phyloP scores from a whole-genome alignment of 2,797 vertebrate genomes.

The Sarcoramphus papa region DNA sequence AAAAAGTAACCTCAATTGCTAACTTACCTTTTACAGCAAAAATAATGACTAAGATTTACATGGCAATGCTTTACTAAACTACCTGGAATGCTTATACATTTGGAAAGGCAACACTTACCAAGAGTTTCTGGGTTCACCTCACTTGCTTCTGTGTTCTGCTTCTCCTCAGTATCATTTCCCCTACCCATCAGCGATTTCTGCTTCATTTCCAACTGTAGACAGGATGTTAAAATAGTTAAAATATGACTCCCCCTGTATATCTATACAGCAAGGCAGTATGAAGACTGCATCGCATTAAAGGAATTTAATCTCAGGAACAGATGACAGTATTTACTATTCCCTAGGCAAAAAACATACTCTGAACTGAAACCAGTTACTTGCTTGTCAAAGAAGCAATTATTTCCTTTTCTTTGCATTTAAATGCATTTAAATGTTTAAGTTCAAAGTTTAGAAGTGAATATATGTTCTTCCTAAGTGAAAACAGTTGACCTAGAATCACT shows the following conservation, averaged over 20 bases:
- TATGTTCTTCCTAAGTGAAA: not conserved
- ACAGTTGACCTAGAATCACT: not conserved
- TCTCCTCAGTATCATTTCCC: slow-evolving; percentile 81
- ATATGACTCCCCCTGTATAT: not conserved
- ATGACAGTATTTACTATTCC: not conserved
- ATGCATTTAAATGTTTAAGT: not conserved
- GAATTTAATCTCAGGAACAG: not conserved
- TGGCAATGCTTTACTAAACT: not conserved
- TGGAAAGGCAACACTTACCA: slow-evolving; percentile 75
- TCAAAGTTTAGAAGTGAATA: not conserved
- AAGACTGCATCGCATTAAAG: not conserved
- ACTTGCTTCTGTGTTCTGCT: slow-evolving; percentile 62
- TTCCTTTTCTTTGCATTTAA: not conserved
- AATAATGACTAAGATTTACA: not conserved
- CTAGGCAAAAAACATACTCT: not conserved
- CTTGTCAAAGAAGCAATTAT: not conserved
- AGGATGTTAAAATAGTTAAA: slow-evolving; percentile 39
- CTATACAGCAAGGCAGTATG: not conserved
- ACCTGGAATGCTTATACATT: not conserved
- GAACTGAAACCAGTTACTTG: not conserved
- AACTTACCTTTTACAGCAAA: not conserved
- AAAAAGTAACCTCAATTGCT: not conserved
- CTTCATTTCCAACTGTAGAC: slow-evolving; percentile 92
- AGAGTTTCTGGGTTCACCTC: slow-evolving; percentile 88
- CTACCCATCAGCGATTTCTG: slow-evolving; percentile 87